Base-by-base conservation (phyloP, 2,888 invertebrate genomes). In the Mythimna ferrago region DNA sequence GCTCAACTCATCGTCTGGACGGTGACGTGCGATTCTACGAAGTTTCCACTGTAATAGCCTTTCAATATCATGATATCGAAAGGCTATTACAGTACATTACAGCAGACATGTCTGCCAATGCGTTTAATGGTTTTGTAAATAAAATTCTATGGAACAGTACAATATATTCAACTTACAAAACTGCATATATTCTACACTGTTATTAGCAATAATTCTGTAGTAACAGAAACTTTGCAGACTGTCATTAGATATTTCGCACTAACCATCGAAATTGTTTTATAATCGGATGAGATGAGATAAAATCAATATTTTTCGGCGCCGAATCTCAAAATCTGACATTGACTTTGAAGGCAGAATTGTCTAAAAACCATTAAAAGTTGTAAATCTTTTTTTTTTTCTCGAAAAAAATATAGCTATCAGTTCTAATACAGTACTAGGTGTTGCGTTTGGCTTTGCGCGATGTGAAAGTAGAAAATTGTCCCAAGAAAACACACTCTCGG, bases 1-100 rank as follows among this genome's bases (percentile, higher is more conserved):
- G 74, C 67, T 76, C 73, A 76, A 76, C 75, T 78, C 76, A 62
- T 82, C 76, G 71, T 51, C 53, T 71, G 78, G 79, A 79, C 66
- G 64, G 61, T 83, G 81, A 83, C 69, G 69, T 66, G 78, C 57
- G 73, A 78, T 80, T 81, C 72, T 64, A 41, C 44, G 61, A 54
- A 63, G 54, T 70, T 68, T 26, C 16, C 54, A 5, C 14, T 64
- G 11, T 75, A 67, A 79, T 81, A 48, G 75, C 21, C 75, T 82
- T 66, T 71, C 71, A 48, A 75, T 78, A 80, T 70, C 10, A 44
- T 32, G 32, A 32, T 32, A 32, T 32, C 32, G 32, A 32, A 32
- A 32, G 32, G 32, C 32, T 32, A 32, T 32, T 32, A 32, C 32
- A 4, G 32, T 4, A 32, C 32, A 32, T 32, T 32, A 32, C 32